Conservation (phyloP, 2,113 vertebrate genomes). For the Anoura caudifer region DNA sequence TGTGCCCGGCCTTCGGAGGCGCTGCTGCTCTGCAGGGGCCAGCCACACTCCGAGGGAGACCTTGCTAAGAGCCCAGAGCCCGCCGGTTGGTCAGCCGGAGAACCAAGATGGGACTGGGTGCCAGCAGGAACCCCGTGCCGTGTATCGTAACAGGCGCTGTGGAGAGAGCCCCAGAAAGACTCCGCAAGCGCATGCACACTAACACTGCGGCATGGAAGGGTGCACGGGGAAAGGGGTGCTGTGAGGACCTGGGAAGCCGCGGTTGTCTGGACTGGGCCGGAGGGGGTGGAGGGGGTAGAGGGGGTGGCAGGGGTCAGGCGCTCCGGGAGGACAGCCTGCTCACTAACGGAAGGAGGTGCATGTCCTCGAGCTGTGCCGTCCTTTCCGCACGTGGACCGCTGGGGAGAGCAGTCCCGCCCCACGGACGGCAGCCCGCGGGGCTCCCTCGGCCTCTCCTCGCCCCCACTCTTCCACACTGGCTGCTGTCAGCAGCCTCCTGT, state of each 20-base stretch:
- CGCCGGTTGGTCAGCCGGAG: not conserved
- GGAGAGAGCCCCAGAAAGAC: not conserved
- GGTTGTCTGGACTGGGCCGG: rapidly evolving
- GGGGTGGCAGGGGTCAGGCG: no score
- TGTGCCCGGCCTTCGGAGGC: not conserved
- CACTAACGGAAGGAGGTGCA: not conserved
- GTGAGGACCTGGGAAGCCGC: not conserved
- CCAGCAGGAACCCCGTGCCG: not conserved
- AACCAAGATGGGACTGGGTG: not conserved
- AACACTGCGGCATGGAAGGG: not conserved
- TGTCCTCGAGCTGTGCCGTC: not conserved
- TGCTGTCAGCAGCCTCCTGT: not conserved
- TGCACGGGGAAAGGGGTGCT: not conserved
- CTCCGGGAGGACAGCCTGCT: not conserved
- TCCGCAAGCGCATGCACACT: not conserved
- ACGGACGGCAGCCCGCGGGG: no score
- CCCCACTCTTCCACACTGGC: not conserved
- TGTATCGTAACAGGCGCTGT: not conserved
- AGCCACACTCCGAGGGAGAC: not conserved
- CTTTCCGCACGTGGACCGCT: not conserved
- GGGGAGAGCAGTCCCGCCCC: no score
- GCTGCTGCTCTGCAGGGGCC: not conserved
- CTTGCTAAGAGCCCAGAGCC: not conserved
- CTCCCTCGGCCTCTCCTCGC: not conserved
- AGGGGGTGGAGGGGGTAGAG: no score